These are phyloP conservation scores for Montipora efflorescens DNA, from an alignment of 64 coral and sea anemone species.

Conservation along the genomic window DNA sequence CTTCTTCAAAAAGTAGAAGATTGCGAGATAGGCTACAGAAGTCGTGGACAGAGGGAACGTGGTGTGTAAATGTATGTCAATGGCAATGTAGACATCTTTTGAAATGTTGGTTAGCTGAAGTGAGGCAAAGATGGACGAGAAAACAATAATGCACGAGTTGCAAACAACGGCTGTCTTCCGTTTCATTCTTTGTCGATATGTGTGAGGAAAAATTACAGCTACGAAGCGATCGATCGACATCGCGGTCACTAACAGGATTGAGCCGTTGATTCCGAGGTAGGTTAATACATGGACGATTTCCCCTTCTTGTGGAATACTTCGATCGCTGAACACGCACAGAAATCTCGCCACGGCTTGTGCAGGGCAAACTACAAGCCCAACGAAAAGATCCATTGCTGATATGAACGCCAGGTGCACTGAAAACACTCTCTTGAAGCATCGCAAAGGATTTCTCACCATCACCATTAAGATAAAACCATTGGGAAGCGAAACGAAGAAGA, in stretches of 20 bases:
- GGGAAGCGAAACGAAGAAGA: background rate
- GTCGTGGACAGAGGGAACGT: conserved; percentile 19
- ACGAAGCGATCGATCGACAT: conserved; percentile 22
- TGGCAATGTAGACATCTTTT: background rate
- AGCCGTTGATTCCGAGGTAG: conserved; percentile 18
- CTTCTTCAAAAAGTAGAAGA: conserved; percentile 5
- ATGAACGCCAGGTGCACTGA: background rate
- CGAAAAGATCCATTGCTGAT: background rate
- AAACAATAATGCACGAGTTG: background rate
- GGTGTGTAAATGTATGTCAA: conserved; percentile 19
- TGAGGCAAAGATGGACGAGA: conserved; percentile 15
- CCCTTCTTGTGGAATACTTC: background rate
- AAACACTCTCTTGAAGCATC: background rate
- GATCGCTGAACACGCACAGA: conserved; percentile 1
- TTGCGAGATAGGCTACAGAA: background rate
- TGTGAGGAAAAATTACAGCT: background rate
- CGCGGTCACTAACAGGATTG: background rate
- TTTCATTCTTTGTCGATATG: background rate
- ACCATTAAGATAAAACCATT: background rate
- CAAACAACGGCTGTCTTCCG: background rate
- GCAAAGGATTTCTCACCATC: conserved; percentile 4
- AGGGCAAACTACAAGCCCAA: background rate
- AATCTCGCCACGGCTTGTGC: background rate
- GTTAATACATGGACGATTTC: background rate
- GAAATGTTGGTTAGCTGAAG: background rate